Conservation (phyloP, 2,797 vertebrate species). For the Phoxinus dragarum region DNA sequence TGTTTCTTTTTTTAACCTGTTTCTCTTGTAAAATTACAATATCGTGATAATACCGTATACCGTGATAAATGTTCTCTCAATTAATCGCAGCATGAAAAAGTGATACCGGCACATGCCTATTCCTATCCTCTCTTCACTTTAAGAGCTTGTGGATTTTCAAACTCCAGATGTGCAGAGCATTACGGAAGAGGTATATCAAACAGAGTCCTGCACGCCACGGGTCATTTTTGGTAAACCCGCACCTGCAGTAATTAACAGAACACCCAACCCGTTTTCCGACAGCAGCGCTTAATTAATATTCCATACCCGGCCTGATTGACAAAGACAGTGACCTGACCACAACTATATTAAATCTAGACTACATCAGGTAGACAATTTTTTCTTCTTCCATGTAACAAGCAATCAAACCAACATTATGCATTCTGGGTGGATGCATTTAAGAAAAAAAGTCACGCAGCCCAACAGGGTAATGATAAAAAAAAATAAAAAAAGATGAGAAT, state of each 20-base stretch:
- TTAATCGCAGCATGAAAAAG: no score
- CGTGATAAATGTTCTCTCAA: no score
- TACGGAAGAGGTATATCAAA: background rate
- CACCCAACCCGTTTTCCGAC: no score
- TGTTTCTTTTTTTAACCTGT: no score
- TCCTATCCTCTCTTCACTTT: slow-evolving; percentile 55
- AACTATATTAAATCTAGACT: no score
- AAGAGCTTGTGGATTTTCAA: slow-evolving; percentile 47
- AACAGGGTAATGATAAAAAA: no score
- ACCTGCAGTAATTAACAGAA: background rate
- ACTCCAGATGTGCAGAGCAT: slow-evolving; percentile 65
- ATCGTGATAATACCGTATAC: no score
- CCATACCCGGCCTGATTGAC: background rate
- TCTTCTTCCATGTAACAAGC: background rate
- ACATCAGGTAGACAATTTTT: no score
- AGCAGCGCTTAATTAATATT: no score
- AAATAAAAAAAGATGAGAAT: no score
- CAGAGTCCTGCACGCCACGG: background rate
- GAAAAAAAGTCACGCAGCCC: background rate
- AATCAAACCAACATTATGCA: background rate
- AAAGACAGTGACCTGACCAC: background rate
- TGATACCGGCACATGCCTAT: no score
- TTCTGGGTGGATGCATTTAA: background rate
- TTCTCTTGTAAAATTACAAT: no score
- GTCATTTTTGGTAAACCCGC: background rate